Evolutionary conservation across 2,888 invertebrate species (phyloP).

Genomic region (Callyntrura sp.): DNA sequence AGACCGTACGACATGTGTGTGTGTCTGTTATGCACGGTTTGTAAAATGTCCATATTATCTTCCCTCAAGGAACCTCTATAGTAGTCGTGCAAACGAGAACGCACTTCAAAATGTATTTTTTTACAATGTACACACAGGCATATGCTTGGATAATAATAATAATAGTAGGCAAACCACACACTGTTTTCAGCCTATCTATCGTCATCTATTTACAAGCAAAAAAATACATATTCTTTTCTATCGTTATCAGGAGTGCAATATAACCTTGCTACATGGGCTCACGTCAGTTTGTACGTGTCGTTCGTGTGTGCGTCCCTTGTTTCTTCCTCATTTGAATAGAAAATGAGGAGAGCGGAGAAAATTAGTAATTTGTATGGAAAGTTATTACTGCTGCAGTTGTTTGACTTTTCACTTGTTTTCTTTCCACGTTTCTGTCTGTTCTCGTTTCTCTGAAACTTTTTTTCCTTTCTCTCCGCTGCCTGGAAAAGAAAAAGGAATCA

Average conservation of each 20-base stretch:
- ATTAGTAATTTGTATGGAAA: conserved; percentile 66
- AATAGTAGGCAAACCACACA: too few relatives aligned
- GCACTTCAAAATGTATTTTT: too few relatives aligned
- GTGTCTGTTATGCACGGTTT: not conserved
- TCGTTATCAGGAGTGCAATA: conserved; percentile 53
- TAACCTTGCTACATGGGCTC: conserved; percentile 40
- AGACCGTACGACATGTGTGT: too few relatives aligned
- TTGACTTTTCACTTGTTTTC: conserved; percentile 35
- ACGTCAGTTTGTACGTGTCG: conserved; percentile 37
- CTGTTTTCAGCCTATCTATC: too few relatives aligned
- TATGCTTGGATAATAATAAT: too few relatives aligned
- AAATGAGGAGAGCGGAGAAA: conserved; percentile 40
- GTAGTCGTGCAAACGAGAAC: too few relatives aligned
- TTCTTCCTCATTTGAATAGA: conserved; percentile 25
- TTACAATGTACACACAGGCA: too few relatives aligned
- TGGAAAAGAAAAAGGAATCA: not conserved
- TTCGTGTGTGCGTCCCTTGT: not conserved
- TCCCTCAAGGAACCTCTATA: too few relatives aligned
- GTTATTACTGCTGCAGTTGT: conserved; percentile 53
- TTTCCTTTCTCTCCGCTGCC: too few relatives aligned
- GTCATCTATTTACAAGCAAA: too few relatives aligned
- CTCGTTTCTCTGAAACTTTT: conserved; percentile 29
- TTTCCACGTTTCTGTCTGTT: not conserved
- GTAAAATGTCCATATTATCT: not conserved
- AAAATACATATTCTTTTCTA: not conserved